Base-by-base conservation (phyloP, 2,888 invertebrate genomes). In the Patella depressa region DNA sequence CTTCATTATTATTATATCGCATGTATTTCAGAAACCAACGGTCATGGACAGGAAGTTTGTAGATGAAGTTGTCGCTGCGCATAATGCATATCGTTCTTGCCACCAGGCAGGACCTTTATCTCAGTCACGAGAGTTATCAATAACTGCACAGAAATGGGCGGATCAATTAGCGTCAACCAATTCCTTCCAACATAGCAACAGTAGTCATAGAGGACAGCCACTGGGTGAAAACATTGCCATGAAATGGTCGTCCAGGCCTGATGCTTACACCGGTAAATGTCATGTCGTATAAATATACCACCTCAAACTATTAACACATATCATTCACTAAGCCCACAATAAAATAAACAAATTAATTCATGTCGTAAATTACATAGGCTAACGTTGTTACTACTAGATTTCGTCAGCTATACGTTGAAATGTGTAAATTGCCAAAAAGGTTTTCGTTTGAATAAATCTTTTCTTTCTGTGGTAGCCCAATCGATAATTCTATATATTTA, bases 101-200 rank as follows among this genome's bases (percentile, higher is more conserved):
- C 92, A 92, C 80, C 87, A 88, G 69, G 88, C 86, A 4, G 81
- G 88, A 1, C 79, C 88, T 11, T 78, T 92, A 57, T 83, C 82
- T 17, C 88, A 88, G 78, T 87, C 85, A 55, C 78, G 81, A 29
- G 91, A 92, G 55, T 83, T 92, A 72, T 84, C 85, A 12, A 84
- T 87, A 54, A 83, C 86, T 76, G 92, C 92, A 7, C 96, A 96
- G 92, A 95, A 95, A 69, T 96, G 96, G 96, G 96, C 96, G 15
- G 96, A 96, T 91, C 95, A 96, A 88, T 92, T 96, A 86, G 96
- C 96, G 15, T 95, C 95, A 90, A 95, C 95, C 9, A 95, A 96
- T 90, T 94, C 94, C 86, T 95, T 96, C 92, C 95, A 96, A 91
- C 90, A 92, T 81, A 93, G 95, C 83, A 95, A 94, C 90, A 95